Evolutionary conservation across 2,797 vertebrate species (phyloP).

Genomic region (Alosa sapidissima): DNA sequence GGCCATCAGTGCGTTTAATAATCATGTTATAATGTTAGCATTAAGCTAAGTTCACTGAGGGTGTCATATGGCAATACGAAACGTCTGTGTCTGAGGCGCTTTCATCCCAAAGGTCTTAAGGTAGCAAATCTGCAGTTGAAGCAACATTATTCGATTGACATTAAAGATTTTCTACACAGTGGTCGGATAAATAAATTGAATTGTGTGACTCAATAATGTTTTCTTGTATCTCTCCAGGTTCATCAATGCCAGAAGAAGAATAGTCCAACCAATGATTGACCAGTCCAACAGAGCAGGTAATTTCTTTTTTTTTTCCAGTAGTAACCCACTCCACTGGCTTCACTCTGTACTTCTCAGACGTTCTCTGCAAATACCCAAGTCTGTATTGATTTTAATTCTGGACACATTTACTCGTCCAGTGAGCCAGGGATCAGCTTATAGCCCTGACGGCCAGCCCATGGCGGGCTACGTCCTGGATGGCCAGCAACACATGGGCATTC

Average conservation of each 20-base stretch:
- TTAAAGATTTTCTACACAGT: not conserved
- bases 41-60: constrained; percentile 20
- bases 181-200: constrained; percentile 5
- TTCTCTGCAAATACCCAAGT: not conserved
- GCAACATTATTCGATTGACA: constrained; percentile 10
- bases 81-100: not conserved
- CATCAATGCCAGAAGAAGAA: constrained; percentile 96
- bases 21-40: constrained; percentile 1
- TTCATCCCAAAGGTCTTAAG: not conserved
- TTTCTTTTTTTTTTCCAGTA: not conserved
- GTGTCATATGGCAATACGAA: not conserved
- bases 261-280: constrained; percentile 98
- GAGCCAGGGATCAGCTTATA: constrained; percentile 92
- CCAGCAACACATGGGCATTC: constrained; percentile 96
- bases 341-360: not conserved
- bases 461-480: constrained; percentile 93
- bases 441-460: constrained; percentile 95
- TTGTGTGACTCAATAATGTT: constrained; percentile 21
- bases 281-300: constrained; percentile 97
- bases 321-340: not conserved
- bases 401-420: constrained; percentile 75
- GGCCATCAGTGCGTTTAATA: not conserved
- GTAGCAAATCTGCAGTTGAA: not conserved
- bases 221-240: constrained; percentile 77
- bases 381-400: not conserved